Conservation (phyloP, 1,140 invertebrate species). For the Temnothorax longispinosus region DNA sequence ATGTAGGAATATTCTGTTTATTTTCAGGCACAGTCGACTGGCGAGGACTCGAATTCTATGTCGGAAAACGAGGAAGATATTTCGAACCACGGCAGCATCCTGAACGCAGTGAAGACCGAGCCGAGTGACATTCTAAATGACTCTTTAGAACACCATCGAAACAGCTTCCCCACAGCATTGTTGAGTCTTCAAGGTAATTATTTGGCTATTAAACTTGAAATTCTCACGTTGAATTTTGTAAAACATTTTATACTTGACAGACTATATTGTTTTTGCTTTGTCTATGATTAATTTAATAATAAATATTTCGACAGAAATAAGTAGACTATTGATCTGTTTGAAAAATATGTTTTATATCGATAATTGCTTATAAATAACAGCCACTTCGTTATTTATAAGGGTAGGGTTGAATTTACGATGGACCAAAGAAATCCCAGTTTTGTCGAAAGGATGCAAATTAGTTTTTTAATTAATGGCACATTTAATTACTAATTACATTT, state of each 20-base stretch:
- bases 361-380: not conserved
- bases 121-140: constrained; percentile 86
- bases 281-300: not conserved
- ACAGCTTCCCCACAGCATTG: constrained; percentile 90
- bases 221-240: not conserved
- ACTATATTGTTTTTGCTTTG: not conserved
- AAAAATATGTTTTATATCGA: not conserved
- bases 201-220: not conserved
- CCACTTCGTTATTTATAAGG: constrained; percentile 24
- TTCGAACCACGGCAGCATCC: constrained; percentile 89
- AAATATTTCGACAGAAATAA: not conserved
- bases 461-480: constrained; percentile 55
- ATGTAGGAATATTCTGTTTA: constrained; percentile 24
- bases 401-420: constrained; percentile 7
- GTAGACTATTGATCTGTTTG: not conserved
- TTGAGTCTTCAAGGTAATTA: constrained; percentile 90
- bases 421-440: constrained; percentile 18
- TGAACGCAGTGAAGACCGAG: constrained; percentile 88
- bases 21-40: constrained; percentile 89
- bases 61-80: constrained; percentile 88
- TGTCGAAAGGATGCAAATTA: constrained; percentile 45
- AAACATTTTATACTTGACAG: not conserved
- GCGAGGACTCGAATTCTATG: constrained; percentile 91
- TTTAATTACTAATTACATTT: constrained; percentile 61
- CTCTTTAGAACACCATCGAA: constrained; percentile 83